Conservation (phyloP, 2,888 invertebrate genomes). For the Caenorhabditis sp. region DNA sequence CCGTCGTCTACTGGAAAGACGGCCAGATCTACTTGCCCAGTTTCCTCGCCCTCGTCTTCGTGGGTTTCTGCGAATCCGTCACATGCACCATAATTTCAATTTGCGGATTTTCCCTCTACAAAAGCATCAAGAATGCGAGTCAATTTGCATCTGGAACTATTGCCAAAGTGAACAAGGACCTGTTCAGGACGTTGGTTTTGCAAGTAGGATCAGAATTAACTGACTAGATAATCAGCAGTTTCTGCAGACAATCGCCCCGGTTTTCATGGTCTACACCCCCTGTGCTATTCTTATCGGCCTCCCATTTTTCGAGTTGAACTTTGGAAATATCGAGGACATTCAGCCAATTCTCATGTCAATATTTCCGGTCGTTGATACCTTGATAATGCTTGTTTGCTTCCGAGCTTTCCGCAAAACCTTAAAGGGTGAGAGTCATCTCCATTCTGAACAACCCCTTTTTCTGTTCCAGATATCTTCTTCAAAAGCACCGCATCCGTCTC, state of each 20-base stretch:
- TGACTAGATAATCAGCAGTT: no score
- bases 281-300: conserved; percentile 2
- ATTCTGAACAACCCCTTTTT: background rate
- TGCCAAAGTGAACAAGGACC: conserved; percentile 19
- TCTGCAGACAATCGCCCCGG: conserved; percentile 30
- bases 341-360: conserved; percentile 32
- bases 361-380: conserved; percentile 31
- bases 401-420: conserved; percentile 18
- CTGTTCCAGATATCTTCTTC: conserved; percentile 8
- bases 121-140: conserved; percentile 18
- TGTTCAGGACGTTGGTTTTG: conserved; percentile 32
- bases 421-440: background rate
- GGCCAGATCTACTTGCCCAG: conserved; percentile 18
- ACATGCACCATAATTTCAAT: conserved; percentile 7
- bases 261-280: conserved; percentile 23
- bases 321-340: conserved; percentile 19
- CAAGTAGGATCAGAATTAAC: conserved; percentile 1
- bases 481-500: background rate
- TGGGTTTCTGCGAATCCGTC: conserved; percentile 12
- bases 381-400: conserved; percentile 25
- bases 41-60: conserved; percentile 10
- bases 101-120: conserved; percentile 12
- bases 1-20: conserved; percentile 18
- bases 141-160: conserved; percentile 20
- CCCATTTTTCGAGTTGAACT: conserved; percentile 4